phyloP scores from a whole-genome alignment of 2,888 invertebrate species.

The Hirtodrosophila trivittata region DNA sequence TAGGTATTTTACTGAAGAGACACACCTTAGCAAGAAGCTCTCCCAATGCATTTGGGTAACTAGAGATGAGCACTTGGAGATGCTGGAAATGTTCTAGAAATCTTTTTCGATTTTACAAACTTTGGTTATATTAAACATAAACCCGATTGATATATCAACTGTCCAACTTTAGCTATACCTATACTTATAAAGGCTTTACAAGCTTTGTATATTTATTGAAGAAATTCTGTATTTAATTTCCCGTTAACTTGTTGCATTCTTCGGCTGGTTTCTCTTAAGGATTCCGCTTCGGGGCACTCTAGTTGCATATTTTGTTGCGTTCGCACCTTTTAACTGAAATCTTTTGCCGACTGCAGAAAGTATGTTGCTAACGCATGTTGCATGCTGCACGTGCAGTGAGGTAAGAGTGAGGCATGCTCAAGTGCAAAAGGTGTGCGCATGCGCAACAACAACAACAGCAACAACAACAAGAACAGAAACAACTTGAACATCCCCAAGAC shows the following conservation, averaged over 20 bases:
- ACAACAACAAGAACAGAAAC: conserved; percentile 29
- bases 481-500: conserved; percentile 36
- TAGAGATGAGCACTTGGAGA: conserved; percentile 29
- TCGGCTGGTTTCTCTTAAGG: neutral
- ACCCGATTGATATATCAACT: too few relatives aligned
- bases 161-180: too few relatives aligned
- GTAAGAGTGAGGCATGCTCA: conserved; percentile 32
- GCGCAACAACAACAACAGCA: conserved; percentile 54
- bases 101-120: neutral
- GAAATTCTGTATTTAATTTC: neutral
- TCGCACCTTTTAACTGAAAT: conserved; percentile 41
- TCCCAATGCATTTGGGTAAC: conserved; percentile 8
- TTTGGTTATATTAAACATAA: too few relatives aligned
- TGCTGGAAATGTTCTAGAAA: too few relatives aligned
- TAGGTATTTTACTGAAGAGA: conserved; percentile 41
- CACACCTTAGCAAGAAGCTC: conserved; percentile 34
- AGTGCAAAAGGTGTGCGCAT: conserved; percentile 73
- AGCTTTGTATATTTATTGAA: neutral
- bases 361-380: conserved; percentile 71
- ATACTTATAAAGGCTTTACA: too few relatives aligned
- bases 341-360: conserved; percentile 44
- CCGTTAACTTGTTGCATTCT: neutral
- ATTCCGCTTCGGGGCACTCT: conserved; percentile 1
- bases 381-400: conserved; percentile 27
- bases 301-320: conserved; percentile 20